Conservation (phyloP, 1,140 invertebrate species). For the Pachyrhynchus sulphureomaculatus region DNA sequence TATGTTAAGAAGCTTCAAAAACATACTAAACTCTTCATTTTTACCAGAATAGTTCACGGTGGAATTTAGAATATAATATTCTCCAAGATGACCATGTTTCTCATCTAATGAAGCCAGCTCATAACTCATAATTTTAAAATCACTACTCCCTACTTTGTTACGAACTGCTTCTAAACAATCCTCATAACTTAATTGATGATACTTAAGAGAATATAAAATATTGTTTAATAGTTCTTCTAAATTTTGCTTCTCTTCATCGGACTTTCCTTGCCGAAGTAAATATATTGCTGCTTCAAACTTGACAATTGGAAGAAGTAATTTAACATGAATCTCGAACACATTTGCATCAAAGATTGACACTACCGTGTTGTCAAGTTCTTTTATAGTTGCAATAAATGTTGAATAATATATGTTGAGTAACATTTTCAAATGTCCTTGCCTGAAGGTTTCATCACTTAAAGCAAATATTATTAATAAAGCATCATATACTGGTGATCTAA, state of each 20-base stretch:
- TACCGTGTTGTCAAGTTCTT: neutral
- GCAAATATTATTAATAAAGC: neutral
- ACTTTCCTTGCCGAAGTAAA: neutral
- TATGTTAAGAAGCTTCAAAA: neutral
- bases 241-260: neutral
- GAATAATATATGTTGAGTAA: neutral
- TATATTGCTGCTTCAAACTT: neutral
- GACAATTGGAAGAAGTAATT: neutral
- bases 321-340: neutral
- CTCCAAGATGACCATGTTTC: neutral
- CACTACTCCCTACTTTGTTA: neutral
- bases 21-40: neutral
- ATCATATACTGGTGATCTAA: neutral
- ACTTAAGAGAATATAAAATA: neutral
- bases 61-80: neutral
- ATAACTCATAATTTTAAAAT: neutral
- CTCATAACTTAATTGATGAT: neutral
- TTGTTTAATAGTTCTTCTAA: neutral
- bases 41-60: neutral
- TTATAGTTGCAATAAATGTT: neutral
- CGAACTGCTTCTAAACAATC: neutral
- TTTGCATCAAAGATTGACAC: neutral
- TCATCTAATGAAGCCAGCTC: neutral
- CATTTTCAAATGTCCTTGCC: neutral
- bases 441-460: neutral